These are phyloP conservation scores for Heliangelus exortis DNA, from an alignment of 2,797 vertebrate species.

Conservation along the genomic window DNA sequence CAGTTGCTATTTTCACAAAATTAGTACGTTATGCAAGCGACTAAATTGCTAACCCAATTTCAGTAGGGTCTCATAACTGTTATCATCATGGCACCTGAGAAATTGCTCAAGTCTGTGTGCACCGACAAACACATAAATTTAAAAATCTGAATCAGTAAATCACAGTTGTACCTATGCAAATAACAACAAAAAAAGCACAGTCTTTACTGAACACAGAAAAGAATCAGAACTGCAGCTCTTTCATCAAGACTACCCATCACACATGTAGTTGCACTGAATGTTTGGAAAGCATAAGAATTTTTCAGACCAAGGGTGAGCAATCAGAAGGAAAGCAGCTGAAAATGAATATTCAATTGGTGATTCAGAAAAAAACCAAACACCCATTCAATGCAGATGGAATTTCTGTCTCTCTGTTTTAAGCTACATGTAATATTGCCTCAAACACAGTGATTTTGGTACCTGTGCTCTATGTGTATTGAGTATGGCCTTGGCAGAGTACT, in stretches of 20 bases:
- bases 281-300: not conserved
- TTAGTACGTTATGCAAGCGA: not conserved
- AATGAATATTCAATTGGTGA: not conserved
- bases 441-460: not conserved
- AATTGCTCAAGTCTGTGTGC: not conserved
- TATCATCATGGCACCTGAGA: not conserved
- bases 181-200: not conserved
- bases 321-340: not conserved
- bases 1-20: not conserved
- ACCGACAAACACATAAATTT: not conserved
- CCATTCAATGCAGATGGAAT: not conserved
- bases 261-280: not conserved
- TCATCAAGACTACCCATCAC: not conserved
- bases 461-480: not conserved
- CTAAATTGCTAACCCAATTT: not conserved
- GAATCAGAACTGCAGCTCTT: not conserved
- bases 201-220: not conserved
- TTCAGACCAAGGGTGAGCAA: not conserved
- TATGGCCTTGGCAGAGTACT: not conserved
- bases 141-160: not conserved
- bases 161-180: not conserved
- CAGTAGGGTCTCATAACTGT: not conserved
- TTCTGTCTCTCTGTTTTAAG: not conserved
- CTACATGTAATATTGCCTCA: not conserved
- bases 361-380: not conserved